A percentile compares a stretch with the other conserved stretches of the same genome.
Conservation (phyloP, 2,113 vertebrate genomes). For the Actinemys pallida region DNA sequence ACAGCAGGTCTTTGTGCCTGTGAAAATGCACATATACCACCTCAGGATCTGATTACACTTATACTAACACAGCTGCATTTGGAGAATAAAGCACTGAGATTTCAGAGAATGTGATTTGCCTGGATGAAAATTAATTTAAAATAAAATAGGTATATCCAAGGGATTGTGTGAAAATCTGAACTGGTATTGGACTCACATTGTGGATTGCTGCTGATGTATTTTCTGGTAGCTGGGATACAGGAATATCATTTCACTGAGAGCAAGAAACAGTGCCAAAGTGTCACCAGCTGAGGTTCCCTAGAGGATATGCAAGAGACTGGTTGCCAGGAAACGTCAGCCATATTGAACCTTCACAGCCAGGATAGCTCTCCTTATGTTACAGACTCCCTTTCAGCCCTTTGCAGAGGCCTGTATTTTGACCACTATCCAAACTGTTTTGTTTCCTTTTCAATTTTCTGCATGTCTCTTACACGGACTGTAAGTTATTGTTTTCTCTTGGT, state of each 20-base stretch:
- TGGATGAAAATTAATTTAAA: constrained; percentile 56
- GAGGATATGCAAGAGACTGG: background rate
- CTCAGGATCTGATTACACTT: constrained; percentile 48
- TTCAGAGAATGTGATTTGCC: constrained; percentile 26
- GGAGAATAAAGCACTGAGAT: constrained; percentile 52
- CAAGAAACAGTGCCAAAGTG: background rate
- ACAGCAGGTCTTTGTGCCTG: background rate
- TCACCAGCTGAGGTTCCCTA: background rate
- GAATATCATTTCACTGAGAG: background rate
- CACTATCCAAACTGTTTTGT: background rate
- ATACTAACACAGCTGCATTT: constrained; percentile 38
- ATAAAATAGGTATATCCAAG: constrained; percentile 43
- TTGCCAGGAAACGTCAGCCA: constrained; percentile 14
- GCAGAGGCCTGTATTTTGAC: background rate
- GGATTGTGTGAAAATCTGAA: constrained; percentile 15
- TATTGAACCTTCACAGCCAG: background rate
- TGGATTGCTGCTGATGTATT: background rate
- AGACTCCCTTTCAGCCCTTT: background rate
- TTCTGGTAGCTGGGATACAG: background rate
- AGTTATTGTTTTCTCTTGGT: background rate
- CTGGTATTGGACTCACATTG: background rate
- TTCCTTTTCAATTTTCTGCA: background rate
- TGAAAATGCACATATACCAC: constrained; percentile 42
- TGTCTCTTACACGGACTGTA: background rate
- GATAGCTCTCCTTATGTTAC: background rate